Base-by-base conservation (phyloP, 2,888 invertebrate genomes). In the Archaeoteleia sp. region DNA sequence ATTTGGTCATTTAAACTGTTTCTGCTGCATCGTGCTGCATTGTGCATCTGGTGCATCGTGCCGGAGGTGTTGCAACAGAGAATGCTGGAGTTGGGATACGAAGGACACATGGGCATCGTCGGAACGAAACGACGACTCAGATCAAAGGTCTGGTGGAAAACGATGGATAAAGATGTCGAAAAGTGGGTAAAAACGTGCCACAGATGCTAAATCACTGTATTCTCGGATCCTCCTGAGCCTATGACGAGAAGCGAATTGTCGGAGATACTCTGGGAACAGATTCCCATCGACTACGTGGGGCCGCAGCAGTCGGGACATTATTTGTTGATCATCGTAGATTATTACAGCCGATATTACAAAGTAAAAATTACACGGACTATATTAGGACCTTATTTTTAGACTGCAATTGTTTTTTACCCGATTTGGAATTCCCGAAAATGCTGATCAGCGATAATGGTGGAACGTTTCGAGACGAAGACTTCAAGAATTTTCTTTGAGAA, bases 401-500 rank as follows among this genome's bases (percentile, higher is more conserved):
- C 62, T 4, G 30, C 73, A 8, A 40, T 13, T 0, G 30, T 58
- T 77, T 3, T 74, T 74, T 48, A 65, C 71, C 1, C 27, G 74
- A 10, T 53, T 61, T 32, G 74, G 72, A n/a, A 3, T 53, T 58
- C 12, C 72, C 72, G 13, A 9, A 32, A 0, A 32, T 48, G 4
- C 37, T 76, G 0, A 57, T 55, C 10, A n/a, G 43, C 15, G 72
- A 75, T 48, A 74, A 72, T 53, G 68, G 8, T 40, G 65, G 4
- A 79, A 81, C 43, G 74, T 82, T 48, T 61, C 17, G 1, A 63
- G 67, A 13, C 14, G 7, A 4, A 58, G 68, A 39, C 48, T 75
- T 10, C 32, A 60, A 17, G 17, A 46, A n/a, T 74, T n/a, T n/a
- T n/a, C n/a, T n/a, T n/a, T n/a, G n/a, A n/a, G n/a, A n/a, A n/a